Conservation (phyloP, 2,797 vertebrate genomes). For the Poeciliopsis presidionis region DNA sequence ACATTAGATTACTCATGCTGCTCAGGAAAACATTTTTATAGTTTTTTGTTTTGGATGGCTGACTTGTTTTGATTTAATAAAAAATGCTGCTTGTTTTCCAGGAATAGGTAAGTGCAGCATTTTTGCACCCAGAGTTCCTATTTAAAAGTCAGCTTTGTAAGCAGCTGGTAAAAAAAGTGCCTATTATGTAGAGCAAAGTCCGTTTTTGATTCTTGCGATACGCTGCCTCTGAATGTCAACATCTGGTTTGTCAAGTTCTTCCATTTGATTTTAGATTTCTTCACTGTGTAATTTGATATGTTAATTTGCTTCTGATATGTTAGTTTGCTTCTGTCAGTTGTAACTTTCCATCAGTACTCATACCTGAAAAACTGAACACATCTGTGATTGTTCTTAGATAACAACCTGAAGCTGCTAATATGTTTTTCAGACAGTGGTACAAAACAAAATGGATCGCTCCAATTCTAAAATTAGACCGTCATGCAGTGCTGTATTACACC, state of each 20-base stretch:
- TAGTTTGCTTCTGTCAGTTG: constrained; percentile 43
- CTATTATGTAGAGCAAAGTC: background rate
- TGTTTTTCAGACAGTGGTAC: constrained; percentile 54
- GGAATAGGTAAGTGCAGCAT: background rate
- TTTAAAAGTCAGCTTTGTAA: background rate
- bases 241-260: constrained; percentile 54
- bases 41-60: background rate
- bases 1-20: background rate
- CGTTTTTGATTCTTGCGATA: constrained; percentile 14
- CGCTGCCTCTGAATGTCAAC: constrained; percentile 9
- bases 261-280: constrained; percentile 39
- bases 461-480: constrained; percentile 67
- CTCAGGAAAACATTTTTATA: background rate
- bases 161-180: background rate
- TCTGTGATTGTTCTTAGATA: constrained; percentile 65
- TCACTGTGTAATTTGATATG: constrained; percentile 13
- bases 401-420: constrained; percentile 54
- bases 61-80: background rate
- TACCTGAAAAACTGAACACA: constrained; percentile 70
- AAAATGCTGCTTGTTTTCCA: background rate
- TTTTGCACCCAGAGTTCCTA: background rate
- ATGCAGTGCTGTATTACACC: constrained; percentile 44
- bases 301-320: constrained; percentile 27
- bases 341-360: constrained; percentile 54
- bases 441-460: constrained; percentile 53